Conservation (phyloP, 2,797 vertebrate genomes). For the Gorsachius magnificus region DNA sequence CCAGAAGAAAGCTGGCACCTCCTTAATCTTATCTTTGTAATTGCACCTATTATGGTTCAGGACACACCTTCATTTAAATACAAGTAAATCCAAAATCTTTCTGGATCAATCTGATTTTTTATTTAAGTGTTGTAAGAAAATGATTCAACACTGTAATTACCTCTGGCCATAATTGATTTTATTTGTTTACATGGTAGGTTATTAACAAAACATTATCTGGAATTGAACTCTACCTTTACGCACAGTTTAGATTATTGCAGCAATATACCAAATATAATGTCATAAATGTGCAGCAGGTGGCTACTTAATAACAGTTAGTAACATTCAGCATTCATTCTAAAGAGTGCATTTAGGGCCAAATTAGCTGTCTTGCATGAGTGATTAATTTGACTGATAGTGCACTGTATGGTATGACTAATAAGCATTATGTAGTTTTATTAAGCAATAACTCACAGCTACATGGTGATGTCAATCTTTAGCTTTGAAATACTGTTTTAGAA, state of each 20-base stretch:
- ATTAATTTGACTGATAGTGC: not conserved
- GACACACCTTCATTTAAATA: slow-evolving; percentile 35
- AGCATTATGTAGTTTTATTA: not conserved
- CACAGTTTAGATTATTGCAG: slow-evolving; percentile 1
- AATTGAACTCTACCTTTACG: not conserved
- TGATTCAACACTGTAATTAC: slow-evolving; percentile 33
- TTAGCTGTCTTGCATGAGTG: not conserved
- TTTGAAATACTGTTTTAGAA: slow-evolving; percentile 1
- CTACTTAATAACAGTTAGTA: not conserved
- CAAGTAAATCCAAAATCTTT: not conserved
- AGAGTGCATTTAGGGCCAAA: slow-evolving; percentile 15
- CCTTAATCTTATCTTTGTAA: slow-evolving; percentile 47
- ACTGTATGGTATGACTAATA: not conserved
- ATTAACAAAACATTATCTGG: slow-evolving; percentile 33
- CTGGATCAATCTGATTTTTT: slow-evolving; percentile 22
- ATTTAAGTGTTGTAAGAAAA: slow-evolving; percentile 38
- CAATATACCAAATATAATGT: not conserved
- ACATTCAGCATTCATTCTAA: not conserved
- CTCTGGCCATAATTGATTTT: slow-evolving; percentile 11
- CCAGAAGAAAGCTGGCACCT: not conserved
- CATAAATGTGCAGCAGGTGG: not conserved
- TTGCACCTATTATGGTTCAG: not conserved
- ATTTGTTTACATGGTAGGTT: slow-evolving; percentile 11
- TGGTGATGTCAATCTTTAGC: not conserved
- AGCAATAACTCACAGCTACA: not conserved